A percentile compares a stretch with the other conserved stretches of the same genome.
These are phyloP conservation scores for Mus spicilegus DNA, from an alignment of 2,113 vertebrate species.

Conservation along the genomic window DNA sequence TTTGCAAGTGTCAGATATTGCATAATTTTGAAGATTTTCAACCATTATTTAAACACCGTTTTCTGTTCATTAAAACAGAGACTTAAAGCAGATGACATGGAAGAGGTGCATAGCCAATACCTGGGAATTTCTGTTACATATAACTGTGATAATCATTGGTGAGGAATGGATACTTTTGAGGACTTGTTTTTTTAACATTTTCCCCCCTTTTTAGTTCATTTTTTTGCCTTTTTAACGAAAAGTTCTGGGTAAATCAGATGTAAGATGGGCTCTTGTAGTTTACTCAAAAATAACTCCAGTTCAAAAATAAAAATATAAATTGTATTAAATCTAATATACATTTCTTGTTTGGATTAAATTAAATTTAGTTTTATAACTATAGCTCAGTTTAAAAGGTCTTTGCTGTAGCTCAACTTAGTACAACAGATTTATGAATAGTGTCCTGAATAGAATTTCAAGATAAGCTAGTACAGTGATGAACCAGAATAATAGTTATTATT, in stretches of 20 bases:
- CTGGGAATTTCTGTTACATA: neutral
- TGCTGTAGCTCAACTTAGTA: neutral
- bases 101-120: neutral
- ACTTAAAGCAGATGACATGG: neutral
- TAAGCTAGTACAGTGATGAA: neutral
- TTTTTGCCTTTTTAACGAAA: neutral
- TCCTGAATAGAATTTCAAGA: neutral
- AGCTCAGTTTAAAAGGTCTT: neutral
- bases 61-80: neutral
- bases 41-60: neutral
- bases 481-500: neutral
- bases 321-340: neutral
- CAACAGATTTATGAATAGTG: neutral
- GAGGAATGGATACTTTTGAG: neutral
- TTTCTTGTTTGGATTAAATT: neutral
- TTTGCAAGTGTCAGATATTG: neutral
- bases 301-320: neutral
- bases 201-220: neutral
- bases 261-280: neutral
- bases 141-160: neutral
- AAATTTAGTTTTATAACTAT: neutral
- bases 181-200: neutral
- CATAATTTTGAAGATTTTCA: neutral
- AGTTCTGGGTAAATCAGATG: neutral
- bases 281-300: constrained; percentile 2